A percentile compares a stretch with the other conserved stretches of the same genome.
Conservation (phyloP, 2,888 invertebrate species). For the Chrysolina americana region DNA sequence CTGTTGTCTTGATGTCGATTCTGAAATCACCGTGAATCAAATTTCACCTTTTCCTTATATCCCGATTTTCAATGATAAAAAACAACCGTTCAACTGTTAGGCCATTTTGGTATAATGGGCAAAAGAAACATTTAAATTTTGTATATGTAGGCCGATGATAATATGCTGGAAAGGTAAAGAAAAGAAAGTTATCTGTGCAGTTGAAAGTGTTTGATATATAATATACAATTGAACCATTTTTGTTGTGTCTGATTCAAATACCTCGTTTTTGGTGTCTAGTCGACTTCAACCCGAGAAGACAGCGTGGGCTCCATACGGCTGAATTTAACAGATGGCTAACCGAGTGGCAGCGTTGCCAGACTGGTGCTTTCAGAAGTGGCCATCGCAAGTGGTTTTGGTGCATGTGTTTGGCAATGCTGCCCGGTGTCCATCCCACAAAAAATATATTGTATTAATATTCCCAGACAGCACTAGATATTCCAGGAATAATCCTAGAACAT, state of each 20-base stretch:
- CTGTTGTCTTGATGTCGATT: constrained; percentile 64
- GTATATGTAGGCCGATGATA: constrained; percentile 52
- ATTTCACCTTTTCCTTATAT: constrained; percentile 62
- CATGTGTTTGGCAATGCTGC: too few species aligned
- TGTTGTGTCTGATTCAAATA: constrained; percentile 40
- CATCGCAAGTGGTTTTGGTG: too few species aligned
- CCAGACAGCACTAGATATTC: too few species aligned
- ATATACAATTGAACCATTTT: constrained; percentile 62
- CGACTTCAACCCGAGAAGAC: background rate
- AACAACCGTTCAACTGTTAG: constrained; percentile 66
- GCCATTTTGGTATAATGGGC: constrained; percentile 56
- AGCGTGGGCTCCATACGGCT: too few species aligned
- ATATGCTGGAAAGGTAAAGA: constrained; percentile 52
- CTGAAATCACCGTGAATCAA: constrained; percentile 62
- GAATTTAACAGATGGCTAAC: too few species aligned
- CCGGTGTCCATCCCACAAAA: too few species aligned
- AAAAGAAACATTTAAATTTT: constrained; percentile 56
- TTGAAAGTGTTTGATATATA: constrained; percentile 64
- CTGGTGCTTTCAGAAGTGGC: too few species aligned
- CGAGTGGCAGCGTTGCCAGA: too few species aligned
- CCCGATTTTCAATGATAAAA: constrained; percentile 52
- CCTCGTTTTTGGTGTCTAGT: background rate
- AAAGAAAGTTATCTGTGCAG: constrained; percentile 57
- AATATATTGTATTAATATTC: too few species aligned
- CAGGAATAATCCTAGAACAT: too few species aligned